These are phyloP conservation scores for Leptinotarsa texana DNA, from an alignment of 1,140 invertebrate species.

Conservation along the genomic window DNA sequence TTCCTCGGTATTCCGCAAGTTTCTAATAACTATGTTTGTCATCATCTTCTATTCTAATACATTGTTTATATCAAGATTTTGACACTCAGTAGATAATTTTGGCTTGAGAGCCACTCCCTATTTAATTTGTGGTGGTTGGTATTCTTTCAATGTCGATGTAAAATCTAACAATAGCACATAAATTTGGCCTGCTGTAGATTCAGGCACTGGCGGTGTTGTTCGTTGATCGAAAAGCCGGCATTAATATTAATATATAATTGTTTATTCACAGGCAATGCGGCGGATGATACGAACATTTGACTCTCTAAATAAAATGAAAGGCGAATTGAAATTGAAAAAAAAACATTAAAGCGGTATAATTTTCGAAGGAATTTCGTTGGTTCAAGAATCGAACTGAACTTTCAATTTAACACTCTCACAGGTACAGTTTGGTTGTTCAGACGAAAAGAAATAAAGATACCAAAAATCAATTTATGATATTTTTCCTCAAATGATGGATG, in stretches of 20 bases:
- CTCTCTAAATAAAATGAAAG: slow-evolving; percentile 3
- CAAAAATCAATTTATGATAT: too few species aligned
- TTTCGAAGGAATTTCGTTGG: background rate
- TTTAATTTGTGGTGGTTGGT: background rate
- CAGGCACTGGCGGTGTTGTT: background rate
- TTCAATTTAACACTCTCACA: too few species aligned
- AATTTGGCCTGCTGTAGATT: slow-evolving; percentile 22
- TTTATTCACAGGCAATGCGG: slow-evolving; percentile 7
- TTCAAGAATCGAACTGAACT: too few species aligned
- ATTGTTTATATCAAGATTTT: too few species aligned
- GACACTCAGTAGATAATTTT: background rate
- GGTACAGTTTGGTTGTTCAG: too few species aligned
- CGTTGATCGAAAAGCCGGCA: background rate
- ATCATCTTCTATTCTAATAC: too few species aligned
- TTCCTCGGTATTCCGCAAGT: too few species aligned
- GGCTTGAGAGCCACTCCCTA: background rate
- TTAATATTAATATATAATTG: slow-evolving; percentile 24
- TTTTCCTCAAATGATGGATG: too few species aligned
- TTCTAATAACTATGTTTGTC: too few species aligned
- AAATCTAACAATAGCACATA: slow-evolving; percentile 16
- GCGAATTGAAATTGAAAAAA: background rate
- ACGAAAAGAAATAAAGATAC: too few species aligned
- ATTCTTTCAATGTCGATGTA: slow-evolving; percentile 14
- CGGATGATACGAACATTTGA: background rate
- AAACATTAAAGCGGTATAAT: background rate